Evolutionary conservation across 2,797 vertebrate species (phyloP), one percentile per base, ranked within the genome.

Genomic region (Harpagifer antarcticus): DNA sequence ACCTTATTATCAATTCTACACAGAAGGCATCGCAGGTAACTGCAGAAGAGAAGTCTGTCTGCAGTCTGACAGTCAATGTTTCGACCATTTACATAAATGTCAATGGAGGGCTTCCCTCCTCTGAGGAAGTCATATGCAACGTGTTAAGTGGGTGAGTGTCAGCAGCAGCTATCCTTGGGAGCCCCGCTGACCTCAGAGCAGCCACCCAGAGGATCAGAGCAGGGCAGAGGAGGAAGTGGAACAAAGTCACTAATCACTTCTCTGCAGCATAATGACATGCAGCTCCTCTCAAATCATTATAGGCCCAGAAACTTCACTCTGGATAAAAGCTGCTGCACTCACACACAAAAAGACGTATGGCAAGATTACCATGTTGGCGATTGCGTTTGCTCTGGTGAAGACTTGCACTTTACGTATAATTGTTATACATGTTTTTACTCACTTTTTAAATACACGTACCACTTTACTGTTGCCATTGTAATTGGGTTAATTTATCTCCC

Each of bases 1-100:
- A 86, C 74, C 45, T 64, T 55, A 70, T 83, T 82, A 79, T 78
- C 82, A 65, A 27, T 54, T 64, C 45, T 62, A 14, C 43, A 40
- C 23, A 67, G 63, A 72, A 61, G 70, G 27, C 80, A 83, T 23
- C 1, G 13, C 16, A 80, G 62, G 68, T 69, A 64, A 53, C 42
- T 54, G 76, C 70, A 67, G 64, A 23, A 6, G 49, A 71, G 68
- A 56, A 45, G 2, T 60, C 68, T 45, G 33, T 60, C 68, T 45
- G 23, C 66, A 66, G 44, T 10, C 52, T 17, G 57, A 62, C 48
- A 56, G 67, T 72, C 82, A 45, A 15, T 14, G 65, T 61, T 64
- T 49, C 47, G 17, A 8, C 50, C 49, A 60, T 83, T 76, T 75
- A 69, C 68, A 73, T 12, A 55, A 62, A 70, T 53, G 49, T 82